Evolutionary conservation across 2,113 vertebrate species (phyloP).

Genomic region (Mionectes macconnelli): DNA sequence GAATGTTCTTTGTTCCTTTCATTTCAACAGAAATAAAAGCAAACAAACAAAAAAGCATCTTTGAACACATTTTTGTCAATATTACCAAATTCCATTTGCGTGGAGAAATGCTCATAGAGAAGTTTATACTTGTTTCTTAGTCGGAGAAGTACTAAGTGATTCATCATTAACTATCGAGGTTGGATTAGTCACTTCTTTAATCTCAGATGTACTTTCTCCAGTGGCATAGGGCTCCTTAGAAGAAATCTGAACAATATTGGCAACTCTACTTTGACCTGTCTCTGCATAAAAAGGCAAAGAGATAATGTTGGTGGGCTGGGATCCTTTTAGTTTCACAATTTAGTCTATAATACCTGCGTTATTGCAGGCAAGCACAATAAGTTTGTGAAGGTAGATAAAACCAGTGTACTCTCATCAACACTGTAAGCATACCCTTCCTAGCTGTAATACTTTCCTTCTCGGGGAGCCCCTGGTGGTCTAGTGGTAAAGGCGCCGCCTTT

Average conservation of each 20-base stretch:
- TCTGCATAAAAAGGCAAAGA: neutral
- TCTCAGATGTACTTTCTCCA: neutral
- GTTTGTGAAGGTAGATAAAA: neutral
- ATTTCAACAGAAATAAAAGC: neutral
- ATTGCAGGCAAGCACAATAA: neutral
- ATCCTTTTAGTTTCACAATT: neutral
- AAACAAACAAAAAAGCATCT: neutral
- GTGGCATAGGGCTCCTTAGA: neutral
- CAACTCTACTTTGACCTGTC: neutral
- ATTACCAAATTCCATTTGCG: neutral
- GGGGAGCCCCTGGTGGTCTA: too few species aligned
- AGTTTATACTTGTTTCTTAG: neutral
- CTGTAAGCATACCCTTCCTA: neutral
- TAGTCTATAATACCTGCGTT: neutral
- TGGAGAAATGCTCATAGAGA: neutral
- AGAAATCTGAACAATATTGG: neutral
- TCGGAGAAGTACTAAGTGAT: neutral
- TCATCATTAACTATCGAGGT: neutral
- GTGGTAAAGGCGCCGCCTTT: too few species aligned
- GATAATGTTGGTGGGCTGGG: neutral
- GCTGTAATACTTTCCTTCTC: neutral
- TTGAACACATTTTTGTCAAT: neutral
- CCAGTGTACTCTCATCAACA: neutral
- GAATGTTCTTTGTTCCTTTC: neutral
- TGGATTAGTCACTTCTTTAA: neutral